A percentile compares a stretch with the other conserved stretches of the same genome.
phyloP scores from a whole-genome alignment of 2,113 vertebrate species.

The Xerus inauris region DNA sequence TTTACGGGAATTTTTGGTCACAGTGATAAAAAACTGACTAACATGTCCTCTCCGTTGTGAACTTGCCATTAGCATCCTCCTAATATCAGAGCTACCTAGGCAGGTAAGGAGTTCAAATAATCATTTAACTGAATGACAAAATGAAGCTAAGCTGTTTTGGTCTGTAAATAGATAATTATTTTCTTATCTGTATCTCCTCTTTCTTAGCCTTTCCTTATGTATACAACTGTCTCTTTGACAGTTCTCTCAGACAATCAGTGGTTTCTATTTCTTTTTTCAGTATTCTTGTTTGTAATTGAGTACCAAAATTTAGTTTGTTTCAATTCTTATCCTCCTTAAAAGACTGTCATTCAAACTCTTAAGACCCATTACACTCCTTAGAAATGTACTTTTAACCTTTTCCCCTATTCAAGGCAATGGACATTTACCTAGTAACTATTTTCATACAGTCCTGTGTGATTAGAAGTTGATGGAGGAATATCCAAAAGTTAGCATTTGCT shows the following conservation, averaged over 20 bases:
- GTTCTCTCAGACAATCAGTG: background rate
- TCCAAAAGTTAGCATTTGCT: background rate
- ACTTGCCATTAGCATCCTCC: background rate
- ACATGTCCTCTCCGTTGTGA: background rate
- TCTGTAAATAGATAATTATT: background rate
- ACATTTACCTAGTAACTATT: background rate
- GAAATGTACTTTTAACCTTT: background rate
- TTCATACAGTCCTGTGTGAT: background rate
- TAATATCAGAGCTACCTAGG: background rate
- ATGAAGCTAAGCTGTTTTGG: background rate
- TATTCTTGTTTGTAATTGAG: background rate
- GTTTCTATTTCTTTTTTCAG: background rate
- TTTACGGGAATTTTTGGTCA: too few species aligned
- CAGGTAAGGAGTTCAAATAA: background rate
- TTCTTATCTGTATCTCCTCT: background rate
- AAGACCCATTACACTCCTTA: background rate
- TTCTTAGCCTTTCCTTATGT: background rate
- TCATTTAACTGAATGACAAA: background rate
- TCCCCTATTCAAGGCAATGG: background rate
- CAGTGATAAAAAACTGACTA: too few species aligned
- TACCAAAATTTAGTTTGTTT: background rate
- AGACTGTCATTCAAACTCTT: background rate
- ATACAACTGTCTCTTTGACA: background rate
- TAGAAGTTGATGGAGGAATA: background rate
- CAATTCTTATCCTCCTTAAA: background rate